Evolutionary conservation across 1,140 invertebrate species (phyloP).

Genomic region (Drosophila baimaii): DNA sequence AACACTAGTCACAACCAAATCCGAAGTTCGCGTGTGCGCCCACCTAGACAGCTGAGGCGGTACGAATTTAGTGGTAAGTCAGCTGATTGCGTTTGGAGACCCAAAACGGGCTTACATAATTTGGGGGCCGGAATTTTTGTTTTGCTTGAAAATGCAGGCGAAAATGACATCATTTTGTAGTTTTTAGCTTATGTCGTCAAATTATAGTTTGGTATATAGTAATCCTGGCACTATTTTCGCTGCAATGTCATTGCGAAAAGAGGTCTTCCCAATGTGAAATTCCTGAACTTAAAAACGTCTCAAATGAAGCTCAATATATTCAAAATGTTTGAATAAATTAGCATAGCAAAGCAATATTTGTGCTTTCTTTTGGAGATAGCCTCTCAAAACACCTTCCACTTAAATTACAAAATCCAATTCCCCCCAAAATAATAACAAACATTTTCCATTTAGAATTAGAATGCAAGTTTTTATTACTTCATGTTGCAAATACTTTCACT

Average conservation of each 20-base stretch:
- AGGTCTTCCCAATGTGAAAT: background rate
- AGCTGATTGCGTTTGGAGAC: background rate
- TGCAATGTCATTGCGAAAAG: slow-evolving; percentile 18
- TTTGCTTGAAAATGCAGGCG: slow-evolving; percentile 43
- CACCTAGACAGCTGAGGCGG: slow-evolving; percentile 10
- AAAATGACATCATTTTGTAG: slow-evolving; percentile 60
- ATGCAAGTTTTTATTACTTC: slow-evolving; percentile 50
- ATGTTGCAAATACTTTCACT: slow-evolving; percentile 54
- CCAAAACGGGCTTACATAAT: slow-evolving; percentile 59
- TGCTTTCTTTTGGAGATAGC: too few species aligned
- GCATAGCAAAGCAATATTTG: background rate
- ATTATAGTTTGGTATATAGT: background rate
- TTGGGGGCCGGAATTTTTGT: slow-evolving; percentile 40
- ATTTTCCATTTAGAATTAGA: slow-evolving; percentile 37
- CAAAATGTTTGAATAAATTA: background rate
- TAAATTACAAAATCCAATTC: background rate
- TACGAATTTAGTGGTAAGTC: slow-evolving; percentile 46
- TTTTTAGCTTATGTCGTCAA: slow-evolving; percentile 18
- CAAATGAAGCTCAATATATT: background rate
- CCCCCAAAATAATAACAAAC: background rate
- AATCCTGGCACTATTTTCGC: background rate
- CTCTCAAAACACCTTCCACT: background rate
- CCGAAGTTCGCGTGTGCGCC: slow-evolving; percentile 39
- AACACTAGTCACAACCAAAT: slow-evolving; percentile 27
- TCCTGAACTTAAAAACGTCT: background rate